Percentiles rank a stretch among this genome's conserved stretches.
phyloP scores from a whole-genome alignment of 2,888 invertebrate species.

The Ichneumoninae sp. region DNA sequence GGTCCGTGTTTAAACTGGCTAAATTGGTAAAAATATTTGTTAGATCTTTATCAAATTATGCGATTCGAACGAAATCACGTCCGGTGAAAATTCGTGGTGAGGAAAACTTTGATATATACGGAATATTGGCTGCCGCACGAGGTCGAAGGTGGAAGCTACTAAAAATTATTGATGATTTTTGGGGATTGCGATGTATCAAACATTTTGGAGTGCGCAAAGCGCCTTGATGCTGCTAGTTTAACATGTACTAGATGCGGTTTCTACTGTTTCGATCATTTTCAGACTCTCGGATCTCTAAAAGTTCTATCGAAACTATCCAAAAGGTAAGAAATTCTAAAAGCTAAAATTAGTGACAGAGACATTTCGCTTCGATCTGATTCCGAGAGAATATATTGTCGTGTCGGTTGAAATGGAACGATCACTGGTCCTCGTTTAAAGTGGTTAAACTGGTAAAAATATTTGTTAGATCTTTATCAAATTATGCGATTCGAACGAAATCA shows the following conservation, averaged over 20 bases:
- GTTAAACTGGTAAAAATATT: not conserved
- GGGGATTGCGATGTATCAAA: too few relatives aligned
- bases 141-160: too few relatives aligned
- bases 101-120: too few relatives aligned
- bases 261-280: not conserved
- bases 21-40: not conserved
- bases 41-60: not conserved
- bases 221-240: too few relatives aligned
- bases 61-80: not conserved
- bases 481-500: not conserved
- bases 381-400: not conserved
- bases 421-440: not conserved
- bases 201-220: too few relatives aligned
- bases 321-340: not conserved
- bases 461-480: not conserved
- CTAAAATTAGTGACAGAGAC: not conserved
- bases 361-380: not conserved
- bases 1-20: too few relatives aligned
- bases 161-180: too few relatives aligned
- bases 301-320: too few relatives aligned
- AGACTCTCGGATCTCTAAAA: not conserved
- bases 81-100: too few relatives aligned
- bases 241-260: slow-evolving; percentile 30
- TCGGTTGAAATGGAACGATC: not conserved
- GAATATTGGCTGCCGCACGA: too few relatives aligned